A percentile compares a stretch with the other conserved stretches of the same genome.
Conservation (phyloP, 2,888 invertebrate species). For the Drosophila diplacantha region DNA sequence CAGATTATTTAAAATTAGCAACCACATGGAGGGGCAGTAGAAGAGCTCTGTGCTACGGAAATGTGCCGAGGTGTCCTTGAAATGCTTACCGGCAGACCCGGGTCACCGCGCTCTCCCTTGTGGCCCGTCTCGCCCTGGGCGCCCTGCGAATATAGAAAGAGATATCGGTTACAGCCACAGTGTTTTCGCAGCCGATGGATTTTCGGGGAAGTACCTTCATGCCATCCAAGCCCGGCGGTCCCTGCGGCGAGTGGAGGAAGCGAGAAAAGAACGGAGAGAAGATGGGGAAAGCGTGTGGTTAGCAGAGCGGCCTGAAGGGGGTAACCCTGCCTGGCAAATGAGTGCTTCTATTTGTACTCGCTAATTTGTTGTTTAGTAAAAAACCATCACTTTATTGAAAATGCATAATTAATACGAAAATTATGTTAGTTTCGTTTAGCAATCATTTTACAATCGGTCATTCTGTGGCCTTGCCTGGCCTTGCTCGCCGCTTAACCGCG, state of each 20-base stretch:
- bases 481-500: conserved; percentile 7
- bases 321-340: conserved; percentile 17
- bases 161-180: conserved; percentile 21
- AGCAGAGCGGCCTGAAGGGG: conserved; percentile 9
- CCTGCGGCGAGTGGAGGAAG: conserved; percentile 79
- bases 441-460: conserved; percentile 50
- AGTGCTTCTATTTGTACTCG: background rate
- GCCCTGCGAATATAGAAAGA: conserved; percentile 81
- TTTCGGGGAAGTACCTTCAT: conserved; percentile 87
- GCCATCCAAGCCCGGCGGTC: conserved; percentile 95
- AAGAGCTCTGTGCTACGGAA: conserved; percentile 19
- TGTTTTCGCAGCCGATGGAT: conserved; percentile 11
- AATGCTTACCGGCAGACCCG: conserved; percentile 91
- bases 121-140: conserved; percentile 94
- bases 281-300: conserved; percentile 44
- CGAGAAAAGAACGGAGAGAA: conserved; percentile 31
- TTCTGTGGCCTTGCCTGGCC: conserved; percentile 17
- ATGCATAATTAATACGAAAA: conserved; percentile 70
- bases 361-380: conserved; percentile 58
- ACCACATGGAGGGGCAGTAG: conserved; percentile 50
- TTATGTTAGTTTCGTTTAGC: conserved; percentile 61
- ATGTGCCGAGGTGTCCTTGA: background rate
- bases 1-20: conserved; percentile 65
- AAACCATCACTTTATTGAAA: conserved; percentile 72
- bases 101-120: conserved; percentile 95